phyloP scores from a whole-genome alignment of 2,888 invertebrate genomes.

The Ryuthela nishihirai region DNA sequence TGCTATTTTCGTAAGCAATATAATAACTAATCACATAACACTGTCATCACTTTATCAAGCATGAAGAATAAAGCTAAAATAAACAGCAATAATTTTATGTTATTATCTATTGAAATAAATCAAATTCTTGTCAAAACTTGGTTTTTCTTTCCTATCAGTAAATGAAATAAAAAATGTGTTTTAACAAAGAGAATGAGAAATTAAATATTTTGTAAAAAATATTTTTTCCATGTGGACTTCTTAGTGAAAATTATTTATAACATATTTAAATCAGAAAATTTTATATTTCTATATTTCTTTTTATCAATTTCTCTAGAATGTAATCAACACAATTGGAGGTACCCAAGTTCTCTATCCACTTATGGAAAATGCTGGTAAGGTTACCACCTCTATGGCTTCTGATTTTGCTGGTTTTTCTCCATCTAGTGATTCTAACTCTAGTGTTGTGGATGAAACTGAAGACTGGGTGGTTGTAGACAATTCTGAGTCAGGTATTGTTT shows the following conservation, averaged over 20 bases:
- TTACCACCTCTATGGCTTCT: slow-evolving; percentile 9
- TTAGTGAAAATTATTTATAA: background rate
- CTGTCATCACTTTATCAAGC: background rate
- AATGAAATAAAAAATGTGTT: too few relatives aligned
- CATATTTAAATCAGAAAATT: slow-evolving; percentile 13
- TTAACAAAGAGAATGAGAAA: too few relatives aligned
- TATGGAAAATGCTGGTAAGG: slow-evolving; percentile 53
- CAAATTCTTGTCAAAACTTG: too few relatives aligned
- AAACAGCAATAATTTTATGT: background rate
- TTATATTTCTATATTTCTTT: too few relatives aligned
- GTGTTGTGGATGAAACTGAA: slow-evolving; percentile 51
- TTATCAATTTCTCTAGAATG: slow-evolving; percentile 54
- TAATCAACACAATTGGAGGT: slow-evolving; percentile 61
- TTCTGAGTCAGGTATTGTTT: slow-evolving; percentile 47
- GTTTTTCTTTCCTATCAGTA: too few relatives aligned
- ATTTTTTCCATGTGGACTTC: background rate
- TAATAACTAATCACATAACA: too few relatives aligned
- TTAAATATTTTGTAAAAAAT: too few relatives aligned
- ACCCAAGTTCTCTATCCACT: slow-evolving; percentile 60
- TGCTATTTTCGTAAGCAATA: too few relatives aligned
- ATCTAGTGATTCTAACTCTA: too few relatives aligned
- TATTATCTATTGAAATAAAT: background rate
- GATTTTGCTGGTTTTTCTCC: background rate
- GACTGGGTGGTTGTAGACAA: slow-evolving; percentile 59
- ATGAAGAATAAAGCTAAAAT: background rate